A percentile compares a stretch with the other conserved stretches of the same genome.
Evolutionary conservation across 2,113 vertebrate genomes (phyloP).

Genomic region (cat (Felis catus)): F.catus_Fca126_mat1.0 CM031412.1:18623001-18623500

Average conservation of each 20-base stretch:
- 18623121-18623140: background rate
- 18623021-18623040: background rate
- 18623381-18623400: constrained; percentile 49
- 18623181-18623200: too few relatives aligned
- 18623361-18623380: background rate
- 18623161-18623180: background rate
- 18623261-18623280: background rate
- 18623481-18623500: constrained; percentile 42
- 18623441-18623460: constrained; percentile 42
- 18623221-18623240: background rate
- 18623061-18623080: background rate
- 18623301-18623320: constrained; percentile 19
- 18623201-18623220: background rate
- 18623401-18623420: constrained; percentile 54
- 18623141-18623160: background rate
- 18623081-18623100: background rate
- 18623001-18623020: background rate
- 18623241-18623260: background rate
- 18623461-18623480: background rate
- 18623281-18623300: constrained; percentile 4
- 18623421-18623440: constrained; percentile 16
- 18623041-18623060: background rate
- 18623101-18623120: background rate
- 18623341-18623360: constrained; percentile 25
- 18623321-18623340: background rate